Evolutionary conservation across 2,113 vertebrate species (phyloP), one percentile per base, ranked within the genome.

Genomic region (Dryoscopus gambensis): DNA sequence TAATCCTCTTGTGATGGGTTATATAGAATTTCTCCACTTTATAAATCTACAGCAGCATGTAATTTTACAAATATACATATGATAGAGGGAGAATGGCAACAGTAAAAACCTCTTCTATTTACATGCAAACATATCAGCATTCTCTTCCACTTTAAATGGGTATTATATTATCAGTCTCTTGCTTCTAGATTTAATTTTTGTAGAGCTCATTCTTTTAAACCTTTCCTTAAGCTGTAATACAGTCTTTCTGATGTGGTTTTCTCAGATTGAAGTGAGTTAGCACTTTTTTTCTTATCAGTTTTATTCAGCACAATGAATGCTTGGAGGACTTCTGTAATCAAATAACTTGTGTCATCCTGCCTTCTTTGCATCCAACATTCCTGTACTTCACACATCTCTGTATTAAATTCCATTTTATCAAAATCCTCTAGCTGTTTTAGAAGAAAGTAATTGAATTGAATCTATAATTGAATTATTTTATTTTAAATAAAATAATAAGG

Each of bases 31-130:
- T 63, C 21, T 82, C 87, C 55, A 90, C 52, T 90, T 92, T 84
- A 60, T 87, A 90, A 75, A 95, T 74, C 65, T 47, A 65, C 46
- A 79, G 39, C 21, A 80, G 53, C 44, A 64, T 31, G 27, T 79
- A 91, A 80, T 94, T 95, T 91, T 80, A 39, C 28, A 94, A 85
- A 94, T 92, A 82, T 44, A 78, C 14, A 52, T 74, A 59, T 39
- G 59, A 90, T 88, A 93, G 37, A 42, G 37, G 57, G 9, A 83
- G 70, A 86, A 91, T 13, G 6, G 52, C 65, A 91, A 63, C 40
- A 74, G 40, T 49, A 64, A 57, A 92, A 93, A 46, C 18, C 15
- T 83, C 69, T 77, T 80, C 42, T 90, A 88, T 89, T 91, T 92
- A 82, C 35, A 60, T 35, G n/a, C 64, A 93, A 87, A 76, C 35